phyloP scores from a whole-genome alignment of 2,797 vertebrate genomes.

The Pyrocephalus nanus region DNA sequence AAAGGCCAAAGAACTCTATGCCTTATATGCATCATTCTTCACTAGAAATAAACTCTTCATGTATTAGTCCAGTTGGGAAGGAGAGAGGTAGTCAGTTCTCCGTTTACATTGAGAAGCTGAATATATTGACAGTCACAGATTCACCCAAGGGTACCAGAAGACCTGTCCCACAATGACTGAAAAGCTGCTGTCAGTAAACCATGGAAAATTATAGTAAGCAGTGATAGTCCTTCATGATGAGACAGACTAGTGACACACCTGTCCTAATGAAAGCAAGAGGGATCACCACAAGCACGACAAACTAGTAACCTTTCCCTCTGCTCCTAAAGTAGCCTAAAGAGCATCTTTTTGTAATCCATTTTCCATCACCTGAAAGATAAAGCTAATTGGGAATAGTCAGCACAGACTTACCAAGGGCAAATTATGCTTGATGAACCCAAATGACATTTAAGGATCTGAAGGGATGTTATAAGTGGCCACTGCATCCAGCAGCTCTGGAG shows the following conservation, averaged over 20 bases:
- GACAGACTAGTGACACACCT: neutral
- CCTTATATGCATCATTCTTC: accelerated
- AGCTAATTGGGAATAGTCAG: neutral
- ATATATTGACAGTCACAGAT: neutral
- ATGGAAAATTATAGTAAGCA: neutral
- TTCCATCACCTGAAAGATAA: neutral
- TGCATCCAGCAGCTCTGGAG: neutral
- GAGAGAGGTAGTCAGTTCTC: neutral
- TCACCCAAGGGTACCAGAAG: neutral
- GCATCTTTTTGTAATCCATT: neutral
- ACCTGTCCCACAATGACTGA: neutral
- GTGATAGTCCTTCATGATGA: neutral
- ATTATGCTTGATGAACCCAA: neutral
- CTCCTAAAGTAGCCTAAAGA: neutral
- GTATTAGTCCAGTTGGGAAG: neutral
- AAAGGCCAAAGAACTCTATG: neutral
- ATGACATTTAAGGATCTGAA: neutral
- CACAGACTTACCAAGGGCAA: neutral
- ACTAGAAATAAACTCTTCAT: neutral
- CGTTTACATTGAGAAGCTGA: neutral
- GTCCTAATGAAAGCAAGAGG: neutral
- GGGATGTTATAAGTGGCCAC: neutral
- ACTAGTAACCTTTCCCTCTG: neutral
- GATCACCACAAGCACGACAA: neutral
- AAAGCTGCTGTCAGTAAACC: neutral